Conservation (phyloP, 2,888 invertebrate species). For the Zaprionus bogoriensis region DNA sequence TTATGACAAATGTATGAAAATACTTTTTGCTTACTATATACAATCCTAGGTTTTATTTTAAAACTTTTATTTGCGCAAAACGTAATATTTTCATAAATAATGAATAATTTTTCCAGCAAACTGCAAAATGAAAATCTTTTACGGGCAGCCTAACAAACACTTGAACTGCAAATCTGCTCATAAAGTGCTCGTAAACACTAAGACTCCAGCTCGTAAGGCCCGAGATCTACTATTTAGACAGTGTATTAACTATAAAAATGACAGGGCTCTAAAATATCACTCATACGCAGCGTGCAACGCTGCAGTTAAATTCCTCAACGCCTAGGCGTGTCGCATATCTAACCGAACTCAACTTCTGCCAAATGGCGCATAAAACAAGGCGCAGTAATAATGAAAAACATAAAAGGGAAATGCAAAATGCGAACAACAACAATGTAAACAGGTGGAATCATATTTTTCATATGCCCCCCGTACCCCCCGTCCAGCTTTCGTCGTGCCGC, state of each 20-base stretch:
- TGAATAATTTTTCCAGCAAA: too few species aligned
- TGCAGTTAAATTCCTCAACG: conserved; percentile 9
- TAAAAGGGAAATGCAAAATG: conserved; percentile 21
- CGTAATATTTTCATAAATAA: too few species aligned
- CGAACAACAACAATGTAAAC: conserved; percentile 29
- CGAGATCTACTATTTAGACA: conserved; percentile 1
- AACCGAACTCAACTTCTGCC: conserved; percentile 16
- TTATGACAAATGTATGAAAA: too few species aligned
- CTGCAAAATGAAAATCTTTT: too few species aligned
- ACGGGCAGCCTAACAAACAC: background rate
- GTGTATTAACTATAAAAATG: conserved; percentile 36
- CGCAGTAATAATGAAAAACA: conserved; percentile 39
- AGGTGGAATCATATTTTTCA: conserved; percentile 41
- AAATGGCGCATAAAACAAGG: conserved; percentile 44
- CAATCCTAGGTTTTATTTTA: too few species aligned
- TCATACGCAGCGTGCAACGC: conserved; percentile 36
- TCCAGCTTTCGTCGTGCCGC: background rate
- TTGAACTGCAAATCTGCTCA: background rate
- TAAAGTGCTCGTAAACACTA: conserved; percentile 12
- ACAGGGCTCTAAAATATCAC: conserved; percentile 36
- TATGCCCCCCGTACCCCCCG: background rate
- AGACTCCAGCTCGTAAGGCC: background rate
- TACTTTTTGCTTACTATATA: too few species aligned
- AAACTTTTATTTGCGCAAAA: too few species aligned
- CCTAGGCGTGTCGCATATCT: conserved; percentile 8